phyloP scores from a whole-genome alignment of 2,113 vertebrate genomes.

The Sinocyclocheilus rhinocerous region DNA sequence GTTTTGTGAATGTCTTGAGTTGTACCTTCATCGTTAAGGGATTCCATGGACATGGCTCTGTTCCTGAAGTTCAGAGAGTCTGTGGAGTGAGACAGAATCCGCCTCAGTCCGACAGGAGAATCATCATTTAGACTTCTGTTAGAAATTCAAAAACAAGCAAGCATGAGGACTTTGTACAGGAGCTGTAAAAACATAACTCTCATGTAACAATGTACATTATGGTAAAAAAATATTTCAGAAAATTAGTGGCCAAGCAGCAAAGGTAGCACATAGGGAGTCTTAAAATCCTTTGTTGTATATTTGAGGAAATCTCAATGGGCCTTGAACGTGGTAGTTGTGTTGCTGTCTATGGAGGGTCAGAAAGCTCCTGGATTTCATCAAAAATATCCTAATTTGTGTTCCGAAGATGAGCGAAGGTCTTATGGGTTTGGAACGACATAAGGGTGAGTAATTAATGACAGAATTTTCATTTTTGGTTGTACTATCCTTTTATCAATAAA shows the following conservation, averaged over 20 bases:
- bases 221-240: neutral
- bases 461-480: too few relatives aligned
- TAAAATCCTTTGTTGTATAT: neutral
- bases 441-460: too few relatives aligned
- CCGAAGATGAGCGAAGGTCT: neutral
- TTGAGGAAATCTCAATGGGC: neutral
- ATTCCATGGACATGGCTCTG: conserved; percentile 90
- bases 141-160: conserved; percentile 26
- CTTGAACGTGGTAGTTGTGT: neutral
- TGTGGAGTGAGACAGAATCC: conserved; percentile 93
- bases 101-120: conserved; percentile 83
- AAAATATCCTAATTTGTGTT: neutral
- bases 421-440: too few relatives aligned
- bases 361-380: neutral
- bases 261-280: neutral
- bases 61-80: conserved; percentile 92
- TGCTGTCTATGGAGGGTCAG: neutral
- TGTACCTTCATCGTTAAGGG: conserved; percentile 89
- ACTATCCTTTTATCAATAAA: too few relatives aligned
- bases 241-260: neutral
- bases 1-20: neutral
- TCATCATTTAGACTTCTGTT: conserved; percentile 83
- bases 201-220: neutral
- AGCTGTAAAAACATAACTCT: neutral
- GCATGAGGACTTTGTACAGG: neutral